Evolutionary conservation across 2,888 invertebrate genomes (phyloP).

Genomic region (Acholoe squamosa): DNA sequence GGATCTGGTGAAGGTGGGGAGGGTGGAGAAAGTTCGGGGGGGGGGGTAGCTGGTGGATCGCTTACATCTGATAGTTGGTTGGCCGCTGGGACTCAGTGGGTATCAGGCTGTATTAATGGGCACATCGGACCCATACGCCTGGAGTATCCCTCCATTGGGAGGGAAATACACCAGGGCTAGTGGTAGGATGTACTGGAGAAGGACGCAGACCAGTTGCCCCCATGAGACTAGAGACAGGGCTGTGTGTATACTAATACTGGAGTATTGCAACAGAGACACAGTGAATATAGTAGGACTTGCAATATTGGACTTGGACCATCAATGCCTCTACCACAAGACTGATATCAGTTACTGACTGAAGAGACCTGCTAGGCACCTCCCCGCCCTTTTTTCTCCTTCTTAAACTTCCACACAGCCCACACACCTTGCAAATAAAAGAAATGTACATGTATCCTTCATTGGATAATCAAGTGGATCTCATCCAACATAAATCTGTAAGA

Average conservation of each 20-base stretch:
- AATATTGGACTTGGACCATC: too few relatives aligned
- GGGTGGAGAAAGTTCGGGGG: background rate
- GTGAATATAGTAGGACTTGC: background rate
- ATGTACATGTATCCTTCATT: too few relatives aligned
- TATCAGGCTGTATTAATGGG: slow-evolving; percentile 52
- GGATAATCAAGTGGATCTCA: too few relatives aligned
- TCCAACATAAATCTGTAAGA: too few relatives aligned
- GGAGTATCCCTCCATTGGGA: slow-evolving; percentile 24
- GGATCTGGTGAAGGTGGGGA: background rate
- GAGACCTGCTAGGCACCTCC: too few relatives aligned
- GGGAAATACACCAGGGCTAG: background rate
- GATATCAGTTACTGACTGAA: too few relatives aligned
- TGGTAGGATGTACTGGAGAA: background rate
- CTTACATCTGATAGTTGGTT: slow-evolving; percentile 38
- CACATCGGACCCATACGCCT: background rate
- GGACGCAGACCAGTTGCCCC: background rate
- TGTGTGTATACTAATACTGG: background rate
- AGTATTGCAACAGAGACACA: background rate
- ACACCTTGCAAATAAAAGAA: too few relatives aligned
- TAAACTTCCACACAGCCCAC: too few relatives aligned
- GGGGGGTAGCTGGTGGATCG: slow-evolving; percentile 36
- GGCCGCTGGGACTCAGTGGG: background rate
- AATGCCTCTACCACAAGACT: too few relatives aligned
- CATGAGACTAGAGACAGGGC: background rate
- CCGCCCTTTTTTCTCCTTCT: too few relatives aligned